Evolutionary conservation across 2,888 invertebrate species (phyloP).

Genomic region (Drosophila subquinaria): DNA sequence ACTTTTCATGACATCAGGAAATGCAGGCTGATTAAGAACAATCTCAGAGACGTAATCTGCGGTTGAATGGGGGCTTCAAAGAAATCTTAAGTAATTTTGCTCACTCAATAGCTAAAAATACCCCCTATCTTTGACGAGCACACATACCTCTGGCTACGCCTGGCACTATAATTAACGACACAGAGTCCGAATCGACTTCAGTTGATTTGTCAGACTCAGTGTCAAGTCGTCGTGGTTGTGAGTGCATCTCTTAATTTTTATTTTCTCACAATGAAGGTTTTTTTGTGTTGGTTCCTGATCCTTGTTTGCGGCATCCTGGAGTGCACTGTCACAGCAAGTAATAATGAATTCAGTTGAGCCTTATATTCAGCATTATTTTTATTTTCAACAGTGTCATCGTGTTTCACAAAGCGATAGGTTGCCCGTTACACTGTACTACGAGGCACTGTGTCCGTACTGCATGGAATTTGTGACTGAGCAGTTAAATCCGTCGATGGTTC

Average conservation of each 20-base stretch:
- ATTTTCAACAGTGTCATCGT: slow-evolving; percentile 32
- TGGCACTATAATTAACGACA: slow-evolving; percentile 15
- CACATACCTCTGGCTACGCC: slow-evolving; percentile 6
- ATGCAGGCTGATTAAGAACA: slow-evolving; percentile 40
- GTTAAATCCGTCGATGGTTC: slow-evolving; percentile 62
- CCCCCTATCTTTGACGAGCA: neutral
- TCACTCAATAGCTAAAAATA: neutral
- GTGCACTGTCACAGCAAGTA: slow-evolving; percentile 25
- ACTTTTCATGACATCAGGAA: slow-evolving; percentile 29
- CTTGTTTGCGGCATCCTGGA: slow-evolving; percentile 5
- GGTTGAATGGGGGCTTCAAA: neutral
- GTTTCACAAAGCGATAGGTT: slow-evolving; percentile 30
- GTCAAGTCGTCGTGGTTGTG: slow-evolving; percentile 16
- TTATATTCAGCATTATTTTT: neutral
- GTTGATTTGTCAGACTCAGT: slow-evolving; percentile 32
- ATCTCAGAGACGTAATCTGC: slow-evolving; percentile 25
- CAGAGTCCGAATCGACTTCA: slow-evolving; percentile 15
- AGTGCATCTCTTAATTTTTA: slow-evolving; percentile 3
- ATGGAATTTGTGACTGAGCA: slow-evolving; percentile 64
- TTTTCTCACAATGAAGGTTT: slow-evolving; percentile 23
- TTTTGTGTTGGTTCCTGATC: slow-evolving; percentile 19
- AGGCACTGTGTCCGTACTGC: slow-evolving; percentile 73
- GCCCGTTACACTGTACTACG: slow-evolving; percentile 72
- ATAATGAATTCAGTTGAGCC: neutral
- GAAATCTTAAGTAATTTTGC: neutral